These are phyloP conservation scores for Nothobranchius kuhntae DNA, from an alignment of 2,113 vertebrate species.

Conservation along the genomic window DNA sequence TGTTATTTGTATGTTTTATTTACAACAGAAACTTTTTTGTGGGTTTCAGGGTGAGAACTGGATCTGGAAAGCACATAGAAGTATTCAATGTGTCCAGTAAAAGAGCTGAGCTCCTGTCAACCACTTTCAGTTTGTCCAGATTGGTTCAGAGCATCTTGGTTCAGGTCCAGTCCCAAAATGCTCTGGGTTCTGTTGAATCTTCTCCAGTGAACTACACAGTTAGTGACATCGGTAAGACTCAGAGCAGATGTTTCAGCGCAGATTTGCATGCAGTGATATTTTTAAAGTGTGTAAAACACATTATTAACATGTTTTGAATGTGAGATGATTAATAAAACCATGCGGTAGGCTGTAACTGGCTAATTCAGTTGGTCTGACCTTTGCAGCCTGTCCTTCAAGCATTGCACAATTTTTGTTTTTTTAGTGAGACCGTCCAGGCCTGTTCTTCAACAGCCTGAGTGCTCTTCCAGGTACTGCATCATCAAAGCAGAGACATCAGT, in stretches of 20 bases:
- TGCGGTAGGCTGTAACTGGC: too few relatives aligned
- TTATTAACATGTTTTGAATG: too few relatives aligned
- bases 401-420: conserved; percentile 4
- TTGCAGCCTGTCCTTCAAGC: neutral
- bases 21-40: conserved; percentile 14
- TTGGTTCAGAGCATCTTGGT: conserved; percentile 55
- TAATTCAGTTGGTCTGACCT: too few relatives aligned
- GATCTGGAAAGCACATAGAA: conserved; percentile 3
- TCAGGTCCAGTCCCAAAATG: conserved; percentile 50
- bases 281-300: too few relatives aligned
- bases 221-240: conserved; percentile 69
- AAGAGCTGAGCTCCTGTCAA: conserved; percentile 1
- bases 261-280: too few relatives aligned
- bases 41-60: conserved; percentile 63
- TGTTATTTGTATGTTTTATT: neutral
- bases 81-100: neutral
- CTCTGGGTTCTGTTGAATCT: conserved; percentile 53
- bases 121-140: conserved; percentile 32
- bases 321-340: too few relatives aligned
- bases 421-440: conserved; percentile 59
- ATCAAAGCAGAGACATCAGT: conserved; percentile 26
- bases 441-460: conserved; percentile 20
- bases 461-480: conserved; percentile 56
- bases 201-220: conserved; percentile 50
- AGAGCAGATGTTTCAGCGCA: neutral